phyloP scores from a whole-genome alignment of 2,888 invertebrate genomes.

The Chydorus sphaericus region DNA sequence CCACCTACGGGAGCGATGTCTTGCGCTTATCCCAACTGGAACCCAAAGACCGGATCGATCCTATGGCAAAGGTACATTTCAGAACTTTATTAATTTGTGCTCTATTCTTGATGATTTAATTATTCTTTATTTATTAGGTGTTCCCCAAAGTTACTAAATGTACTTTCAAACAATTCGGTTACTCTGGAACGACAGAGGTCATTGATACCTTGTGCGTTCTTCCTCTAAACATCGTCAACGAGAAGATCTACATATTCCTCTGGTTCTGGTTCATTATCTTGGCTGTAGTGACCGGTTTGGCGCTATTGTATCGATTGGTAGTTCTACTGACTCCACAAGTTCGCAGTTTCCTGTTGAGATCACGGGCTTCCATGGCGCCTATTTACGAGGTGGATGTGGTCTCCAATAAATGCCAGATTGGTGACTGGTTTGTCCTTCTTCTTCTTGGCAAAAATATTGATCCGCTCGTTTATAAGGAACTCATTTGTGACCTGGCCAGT shows the following conservation, averaged over 20 bases:
- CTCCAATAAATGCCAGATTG: constrained; percentile 62
- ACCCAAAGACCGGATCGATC: constrained; percentile 20
- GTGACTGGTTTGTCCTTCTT: constrained; percentile 72
- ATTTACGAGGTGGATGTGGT: constrained; percentile 63
- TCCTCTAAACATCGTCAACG: constrained; percentile 26
- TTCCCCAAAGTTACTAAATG: constrained; percentile 25
- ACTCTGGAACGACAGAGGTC: constrained; percentile 29
- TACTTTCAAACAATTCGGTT: constrained; percentile 24
- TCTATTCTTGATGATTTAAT: background rate
- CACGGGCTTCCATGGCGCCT: constrained; percentile 56
- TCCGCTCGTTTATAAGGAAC: constrained; percentile 63
- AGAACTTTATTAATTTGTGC: background rate
- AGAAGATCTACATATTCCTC: constrained; percentile 22
- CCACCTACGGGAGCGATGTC: constrained; percentile 22
- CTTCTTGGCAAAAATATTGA: constrained; percentile 70
- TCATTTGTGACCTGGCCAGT: constrained; percentile 64
- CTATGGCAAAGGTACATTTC: constrained; percentile 26
- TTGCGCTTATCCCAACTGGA: constrained; percentile 19
- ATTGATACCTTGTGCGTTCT: constrained; percentile 25
- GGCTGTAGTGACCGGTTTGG: constrained; percentile 17
- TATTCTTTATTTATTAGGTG: constrained; percentile 46
- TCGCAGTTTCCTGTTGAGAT: constrained; percentile 62
- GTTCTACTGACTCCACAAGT: constrained; percentile 57
- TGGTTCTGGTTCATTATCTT: constrained; percentile 21
- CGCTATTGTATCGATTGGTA: constrained; percentile 23